These are phyloP conservation scores for Eumeta japonica DNA, from an alignment of 1,140 invertebrate species.

Conservation along the genomic window DNA sequence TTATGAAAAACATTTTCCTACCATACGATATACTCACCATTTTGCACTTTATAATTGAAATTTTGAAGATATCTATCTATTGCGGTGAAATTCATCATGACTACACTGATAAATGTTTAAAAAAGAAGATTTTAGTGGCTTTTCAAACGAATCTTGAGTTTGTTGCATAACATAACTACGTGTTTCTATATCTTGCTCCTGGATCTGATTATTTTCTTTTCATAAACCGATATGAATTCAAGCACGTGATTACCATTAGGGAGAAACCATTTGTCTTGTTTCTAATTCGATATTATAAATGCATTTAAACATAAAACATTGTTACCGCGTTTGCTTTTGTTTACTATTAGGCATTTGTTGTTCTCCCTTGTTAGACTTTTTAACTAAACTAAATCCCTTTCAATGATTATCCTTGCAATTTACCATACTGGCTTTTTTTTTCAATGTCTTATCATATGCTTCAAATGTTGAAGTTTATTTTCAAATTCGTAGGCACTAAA, in stretches of 20 bases:
- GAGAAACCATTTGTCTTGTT: slow-evolving; percentile 8
- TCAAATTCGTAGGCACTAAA: too few relatives aligned
- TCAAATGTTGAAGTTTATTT: slow-evolving; percentile 16
- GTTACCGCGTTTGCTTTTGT: neutral
- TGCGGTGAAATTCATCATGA: too few relatives aligned
- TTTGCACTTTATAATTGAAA: too few relatives aligned
- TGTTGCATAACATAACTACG: too few relatives aligned
- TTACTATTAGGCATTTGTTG: neutral
- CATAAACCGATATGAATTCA: neutral
- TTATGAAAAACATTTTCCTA: too few relatives aligned
- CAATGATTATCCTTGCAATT: slow-evolving; percentile 13
- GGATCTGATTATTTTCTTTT: too few relatives aligned
- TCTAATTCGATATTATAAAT: slow-evolving; percentile 6
- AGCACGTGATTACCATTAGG: neutral
- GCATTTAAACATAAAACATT: slow-evolving; percentile 4
- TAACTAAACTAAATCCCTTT: slow-evolving; percentile 4
- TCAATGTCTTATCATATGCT: slow-evolving; percentile 14
- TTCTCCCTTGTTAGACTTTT: neutral
- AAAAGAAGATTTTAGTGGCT: too few relatives aligned
- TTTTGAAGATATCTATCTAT: too few relatives aligned
- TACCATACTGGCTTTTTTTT: slow-evolving; percentile 16
- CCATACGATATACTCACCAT: too few relatives aligned
- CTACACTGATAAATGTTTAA: too few relatives aligned
- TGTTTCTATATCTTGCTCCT: too few relatives aligned
- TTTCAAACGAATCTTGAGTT: too few relatives aligned